A percentile compares a stretch with the other conserved stretches of the same genome.
Evolutionary conservation across 64 coral and sea anemone genomes (phyloP).

Genomic region (Pocillopora damicornis): DNA sequence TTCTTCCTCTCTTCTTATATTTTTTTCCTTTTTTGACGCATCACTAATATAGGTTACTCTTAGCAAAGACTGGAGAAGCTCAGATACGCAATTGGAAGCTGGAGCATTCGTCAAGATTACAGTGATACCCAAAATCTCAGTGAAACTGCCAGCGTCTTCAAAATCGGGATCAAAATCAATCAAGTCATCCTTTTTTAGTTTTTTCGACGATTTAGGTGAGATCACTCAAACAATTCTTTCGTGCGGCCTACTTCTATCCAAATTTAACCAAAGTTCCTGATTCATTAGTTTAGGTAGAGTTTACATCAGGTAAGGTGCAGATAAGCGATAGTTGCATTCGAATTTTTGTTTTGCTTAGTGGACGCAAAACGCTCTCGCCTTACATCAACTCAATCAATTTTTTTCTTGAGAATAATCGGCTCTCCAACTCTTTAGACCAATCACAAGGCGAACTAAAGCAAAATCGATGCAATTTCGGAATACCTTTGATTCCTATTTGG

Average conservation of each 20-base stretch:
- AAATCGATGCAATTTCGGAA: too few species aligned
- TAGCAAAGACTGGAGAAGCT: not conserved
- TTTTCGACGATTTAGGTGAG: conserved; percentile 21
- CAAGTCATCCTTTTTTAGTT: not conserved
- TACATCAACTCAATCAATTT: too few species aligned
- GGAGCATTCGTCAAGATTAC: not conserved
- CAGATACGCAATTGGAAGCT: not conserved
- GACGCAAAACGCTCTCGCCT: too few species aligned
- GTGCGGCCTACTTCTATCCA: not conserved
- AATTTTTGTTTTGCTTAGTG: too few species aligned
- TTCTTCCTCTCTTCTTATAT: not conserved
- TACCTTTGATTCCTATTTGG: too few species aligned
- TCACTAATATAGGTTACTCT: not conserved
- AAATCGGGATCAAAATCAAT: not conserved
- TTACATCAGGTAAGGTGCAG: too few species aligned
- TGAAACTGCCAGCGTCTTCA: not conserved
- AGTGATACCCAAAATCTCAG: conserved; percentile 7
- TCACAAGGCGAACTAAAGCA: too few species aligned
- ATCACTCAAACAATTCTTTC: not conserved
- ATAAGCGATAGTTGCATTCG: too few species aligned
- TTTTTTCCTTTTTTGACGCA: not conserved
- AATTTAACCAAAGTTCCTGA: too few species aligned
- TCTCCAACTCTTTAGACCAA: too few species aligned
- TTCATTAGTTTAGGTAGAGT: too few species aligned
- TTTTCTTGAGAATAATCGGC: too few species aligned